Evolutionary conservation across 2,888 invertebrate species (phyloP).

Genomic region (Caenorhabditis wallacei): DNA sequence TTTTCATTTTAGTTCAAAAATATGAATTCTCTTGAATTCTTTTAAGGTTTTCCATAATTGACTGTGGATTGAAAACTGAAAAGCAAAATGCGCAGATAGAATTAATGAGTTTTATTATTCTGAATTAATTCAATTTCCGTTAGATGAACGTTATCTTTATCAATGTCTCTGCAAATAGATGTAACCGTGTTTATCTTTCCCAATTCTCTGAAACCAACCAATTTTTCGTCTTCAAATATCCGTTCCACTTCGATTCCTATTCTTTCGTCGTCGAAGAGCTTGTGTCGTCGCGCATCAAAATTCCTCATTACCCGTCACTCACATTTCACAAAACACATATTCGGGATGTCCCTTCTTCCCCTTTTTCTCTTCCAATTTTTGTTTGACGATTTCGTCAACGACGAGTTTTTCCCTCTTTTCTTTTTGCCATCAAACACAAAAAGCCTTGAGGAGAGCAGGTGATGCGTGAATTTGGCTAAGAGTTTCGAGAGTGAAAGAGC

Average conservation of each 20-base stretch:
- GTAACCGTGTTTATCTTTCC: neutral
- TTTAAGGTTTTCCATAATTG: no score
- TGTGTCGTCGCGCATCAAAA: slow-evolving; percentile 39
- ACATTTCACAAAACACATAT: slow-evolving; percentile 42
- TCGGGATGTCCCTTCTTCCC: slow-evolving; percentile 17
- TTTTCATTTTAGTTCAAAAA: neutral
- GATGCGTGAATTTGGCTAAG: slow-evolving; percentile 52
- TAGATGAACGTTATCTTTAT: neutral
- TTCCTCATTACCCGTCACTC: slow-evolving; percentile 55
- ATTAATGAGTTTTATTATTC: no score
- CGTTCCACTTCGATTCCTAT: slow-evolving; percentile 10
- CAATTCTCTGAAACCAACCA: no score
- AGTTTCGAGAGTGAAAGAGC: slow-evolving; percentile 5
- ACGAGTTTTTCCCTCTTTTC: slow-evolving; percentile 11
- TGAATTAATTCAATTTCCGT: no score
- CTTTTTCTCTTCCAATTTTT: slow-evolving; percentile 6
- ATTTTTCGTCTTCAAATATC: neutral
- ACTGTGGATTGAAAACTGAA: no score
- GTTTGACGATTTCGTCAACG: slow-evolving; percentile 23
- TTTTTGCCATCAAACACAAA: slow-evolving; percentile 37
- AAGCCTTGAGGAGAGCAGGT: slow-evolving; percentile 44
- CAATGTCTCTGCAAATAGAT: neutral
- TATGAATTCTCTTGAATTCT: no score
- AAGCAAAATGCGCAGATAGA: no score
- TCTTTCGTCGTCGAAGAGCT: slow-evolving; percentile 9